phyloP scores from a whole-genome alignment of 2,113 vertebrate species.

The Halcyon malimbica region DNA sequence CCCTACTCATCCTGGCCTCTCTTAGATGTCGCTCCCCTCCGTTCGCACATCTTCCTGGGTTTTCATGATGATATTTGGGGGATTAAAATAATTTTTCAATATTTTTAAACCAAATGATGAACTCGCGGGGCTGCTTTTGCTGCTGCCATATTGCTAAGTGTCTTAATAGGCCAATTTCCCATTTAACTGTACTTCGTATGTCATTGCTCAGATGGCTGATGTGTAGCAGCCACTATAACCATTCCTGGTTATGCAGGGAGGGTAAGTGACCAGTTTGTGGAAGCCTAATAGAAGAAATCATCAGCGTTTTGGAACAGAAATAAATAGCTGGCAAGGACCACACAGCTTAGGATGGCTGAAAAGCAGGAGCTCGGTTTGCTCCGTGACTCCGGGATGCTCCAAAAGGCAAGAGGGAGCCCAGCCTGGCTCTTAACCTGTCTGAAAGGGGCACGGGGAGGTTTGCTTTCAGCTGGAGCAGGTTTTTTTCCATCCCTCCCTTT shows the following conservation, averaged over 20 bases:
- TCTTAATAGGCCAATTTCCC: conserved; percentile 32
- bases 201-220: conserved; percentile 59
- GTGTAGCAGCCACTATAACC: background rate
- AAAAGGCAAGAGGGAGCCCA: background rate
- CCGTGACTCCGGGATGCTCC: background rate
- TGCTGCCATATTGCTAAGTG: conserved; percentile 52
- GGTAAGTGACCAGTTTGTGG: background rate
- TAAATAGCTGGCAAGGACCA: background rate
- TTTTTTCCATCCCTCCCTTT: background rate
- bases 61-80: background rate
- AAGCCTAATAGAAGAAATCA: conserved; percentile 18
- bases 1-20: background rate
- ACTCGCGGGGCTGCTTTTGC: background rate
- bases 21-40: background rate
- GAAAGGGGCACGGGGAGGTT: background rate
- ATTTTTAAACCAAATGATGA: conserved; percentile 3
- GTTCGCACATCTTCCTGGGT: background rate
- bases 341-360: background rate
- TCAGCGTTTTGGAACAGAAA: background rate
- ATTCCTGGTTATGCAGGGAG: background rate
- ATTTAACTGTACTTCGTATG: background rate
- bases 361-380: background rate
- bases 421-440: background rate
- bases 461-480: background rate
- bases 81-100: conserved; percentile 11